Conservation (phyloP, 1,140 invertebrate species). For the Drosophila asahinai region DNA sequence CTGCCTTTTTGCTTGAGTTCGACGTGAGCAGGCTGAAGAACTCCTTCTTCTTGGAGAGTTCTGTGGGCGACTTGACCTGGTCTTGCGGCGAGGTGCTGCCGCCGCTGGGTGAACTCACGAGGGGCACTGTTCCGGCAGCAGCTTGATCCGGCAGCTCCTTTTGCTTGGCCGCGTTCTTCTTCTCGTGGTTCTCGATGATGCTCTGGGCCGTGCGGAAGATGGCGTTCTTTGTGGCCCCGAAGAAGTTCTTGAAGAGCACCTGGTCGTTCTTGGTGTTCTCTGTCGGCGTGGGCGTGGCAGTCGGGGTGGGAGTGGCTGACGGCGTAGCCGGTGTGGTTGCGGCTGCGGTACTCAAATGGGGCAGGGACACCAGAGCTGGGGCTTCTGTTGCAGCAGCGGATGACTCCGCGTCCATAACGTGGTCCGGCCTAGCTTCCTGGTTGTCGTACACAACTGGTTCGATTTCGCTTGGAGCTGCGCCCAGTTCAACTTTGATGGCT, state of each 20-base stretch:
- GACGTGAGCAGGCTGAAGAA: constrained; percentile 80
- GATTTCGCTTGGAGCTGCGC: constrained; percentile 48
- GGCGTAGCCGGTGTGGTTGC: constrained; percentile 44
- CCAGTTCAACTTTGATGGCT: constrained; percentile 66
- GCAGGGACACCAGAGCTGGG: background rate
- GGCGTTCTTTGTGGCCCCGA: constrained; percentile 84
- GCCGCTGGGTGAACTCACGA: constrained; percentile 15
- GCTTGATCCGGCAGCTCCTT: constrained; percentile 53
- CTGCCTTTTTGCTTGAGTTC: constrained; percentile 78
- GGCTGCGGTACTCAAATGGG: background rate
- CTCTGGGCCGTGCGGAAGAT: constrained; percentile 85
- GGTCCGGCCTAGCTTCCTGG: constrained; percentile 1
- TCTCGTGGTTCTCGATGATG: constrained; percentile 85
- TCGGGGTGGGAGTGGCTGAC: constrained; percentile 43
- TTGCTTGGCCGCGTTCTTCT: constrained; percentile 83
- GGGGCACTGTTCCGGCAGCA: background rate
- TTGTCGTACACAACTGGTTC: constrained; percentile 41
- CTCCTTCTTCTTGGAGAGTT: constrained; percentile 83
- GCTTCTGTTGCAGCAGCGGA: background rate
- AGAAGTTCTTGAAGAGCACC: constrained; percentile 84
- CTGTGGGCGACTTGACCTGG: constrained; percentile 77
- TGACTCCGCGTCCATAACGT: background rate
- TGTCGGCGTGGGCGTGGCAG: constrained; percentile 59
- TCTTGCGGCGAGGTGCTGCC: constrained; percentile 41
- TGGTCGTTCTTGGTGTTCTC: constrained; percentile 76